phyloP scores from a whole-genome alignment of 2,797 vertebrate genomes.

The Semotilus atromaculatus region DNA sequence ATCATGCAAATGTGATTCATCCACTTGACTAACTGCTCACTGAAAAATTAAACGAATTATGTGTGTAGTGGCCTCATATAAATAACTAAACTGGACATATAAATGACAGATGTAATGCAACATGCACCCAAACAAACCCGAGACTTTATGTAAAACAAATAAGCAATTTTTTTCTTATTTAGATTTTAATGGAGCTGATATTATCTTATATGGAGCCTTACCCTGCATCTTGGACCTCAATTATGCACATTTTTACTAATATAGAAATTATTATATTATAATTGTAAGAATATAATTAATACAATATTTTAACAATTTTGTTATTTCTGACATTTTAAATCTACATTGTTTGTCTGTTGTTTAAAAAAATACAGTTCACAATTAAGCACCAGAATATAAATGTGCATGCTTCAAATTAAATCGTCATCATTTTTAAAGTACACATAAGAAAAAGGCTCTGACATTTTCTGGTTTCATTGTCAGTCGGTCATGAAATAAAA shows the following conservation, averaged over 20 bases:
- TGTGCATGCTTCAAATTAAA: not conserved
- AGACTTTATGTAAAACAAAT: too few relatives aligned
- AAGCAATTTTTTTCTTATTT: too few relatives aligned
- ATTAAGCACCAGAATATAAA: not conserved
- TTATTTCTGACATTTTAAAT: not conserved
- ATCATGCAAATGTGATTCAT: slow-evolving; percentile 34
- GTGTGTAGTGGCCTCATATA: not conserved
- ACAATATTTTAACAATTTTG: not conserved
- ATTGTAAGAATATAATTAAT: too few relatives aligned
- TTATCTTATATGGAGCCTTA: too few relatives aligned
- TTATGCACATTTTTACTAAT: too few relatives aligned
- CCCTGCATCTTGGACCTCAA: too few relatives aligned
- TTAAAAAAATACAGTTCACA: too few relatives aligned
- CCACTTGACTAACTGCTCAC: not conserved
- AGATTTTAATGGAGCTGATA: too few relatives aligned
- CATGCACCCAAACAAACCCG: not conserved
- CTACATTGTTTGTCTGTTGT: not conserved
- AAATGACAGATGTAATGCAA: not conserved
- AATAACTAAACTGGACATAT: not conserved
- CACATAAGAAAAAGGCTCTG: not conserved
- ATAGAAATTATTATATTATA: too few relatives aligned
- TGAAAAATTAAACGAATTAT: not conserved
- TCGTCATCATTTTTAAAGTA: not conserved
- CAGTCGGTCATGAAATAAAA: not conserved
- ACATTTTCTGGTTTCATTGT: not conserved